Conservation (phyloP, 2,797 vertebrate genomes). For the Psittacula echo region DNA sequence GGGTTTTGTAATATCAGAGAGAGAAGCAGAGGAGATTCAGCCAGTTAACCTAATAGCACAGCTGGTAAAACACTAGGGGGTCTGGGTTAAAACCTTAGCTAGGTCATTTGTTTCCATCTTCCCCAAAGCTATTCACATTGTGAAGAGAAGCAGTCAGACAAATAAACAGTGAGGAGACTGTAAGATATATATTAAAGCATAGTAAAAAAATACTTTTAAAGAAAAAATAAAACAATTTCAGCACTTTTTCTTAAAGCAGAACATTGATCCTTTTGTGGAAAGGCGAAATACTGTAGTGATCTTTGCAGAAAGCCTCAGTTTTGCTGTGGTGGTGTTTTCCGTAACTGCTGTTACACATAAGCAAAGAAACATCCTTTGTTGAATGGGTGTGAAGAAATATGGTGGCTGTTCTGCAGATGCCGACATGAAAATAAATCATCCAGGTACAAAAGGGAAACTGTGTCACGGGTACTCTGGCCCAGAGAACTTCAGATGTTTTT, state of each 20-base stretch:
- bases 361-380: conserved; percentile 25
- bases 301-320: conserved; percentile 3
- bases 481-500: background rate
- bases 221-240: conserved; percentile 25
- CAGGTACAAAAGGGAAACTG: background rate
- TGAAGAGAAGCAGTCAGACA: conserved; percentile 68
- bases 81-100: conserved; percentile 67
- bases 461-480: background rate
- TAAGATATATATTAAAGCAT: conserved; percentile 44
- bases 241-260: conserved; percentile 17
- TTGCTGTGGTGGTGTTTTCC: background rate
- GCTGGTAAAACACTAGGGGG: conserved; percentile 69
- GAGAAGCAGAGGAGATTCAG: conserved; percentile 41
- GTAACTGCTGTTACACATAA: background rate
- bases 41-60: conserved; percentile 74
- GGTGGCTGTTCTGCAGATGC: conserved; percentile 8
- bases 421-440: conserved; percentile 12
- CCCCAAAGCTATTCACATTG: conserved; percentile 66
- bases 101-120: conserved; percentile 76
- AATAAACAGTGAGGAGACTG: conserved; percentile 62
- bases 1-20: conserved; percentile 16
- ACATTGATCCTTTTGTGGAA: conserved; percentile 29
- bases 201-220: conserved; percentile 44
- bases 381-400: conserved; percentile 33
- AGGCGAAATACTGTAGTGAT: conserved; percentile 13